These are phyloP conservation scores for Parnassius mnemosyne DNA, from an alignment of 2,888 invertebrate species.

Conservation along the genomic window DNA sequence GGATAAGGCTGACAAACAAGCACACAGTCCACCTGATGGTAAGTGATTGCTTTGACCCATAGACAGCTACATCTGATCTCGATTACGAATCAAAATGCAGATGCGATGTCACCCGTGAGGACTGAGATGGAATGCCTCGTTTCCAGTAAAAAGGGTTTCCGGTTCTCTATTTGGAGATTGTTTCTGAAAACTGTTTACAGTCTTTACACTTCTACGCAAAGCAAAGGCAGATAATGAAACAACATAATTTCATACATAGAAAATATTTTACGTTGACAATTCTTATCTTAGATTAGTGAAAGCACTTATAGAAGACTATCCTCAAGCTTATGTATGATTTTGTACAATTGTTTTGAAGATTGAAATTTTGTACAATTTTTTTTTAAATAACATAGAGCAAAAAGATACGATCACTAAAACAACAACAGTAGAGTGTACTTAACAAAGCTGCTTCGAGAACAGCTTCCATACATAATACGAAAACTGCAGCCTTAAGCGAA, in stretches of 20 bases:
- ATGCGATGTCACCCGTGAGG: no score
- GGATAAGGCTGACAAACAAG: no score
- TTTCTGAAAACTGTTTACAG: neutral
- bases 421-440: constrained; percentile 23
- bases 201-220: neutral
- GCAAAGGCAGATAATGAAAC: neutral
- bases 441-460: neutral
- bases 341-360: neutral
- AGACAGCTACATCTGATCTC: no score
- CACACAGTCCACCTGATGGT: no score
- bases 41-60: no score
- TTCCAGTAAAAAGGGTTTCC: no score
- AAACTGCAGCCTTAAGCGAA: neutral
- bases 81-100: no score
- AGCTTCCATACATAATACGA: neutral
- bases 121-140: no score
- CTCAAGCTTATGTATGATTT: neutral
- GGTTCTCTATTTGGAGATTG: no score
- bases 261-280: neutral
- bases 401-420: neutral
- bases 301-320: neutral
- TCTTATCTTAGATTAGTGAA: neutral
- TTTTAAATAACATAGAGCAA: neutral
- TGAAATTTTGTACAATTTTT: neutral
- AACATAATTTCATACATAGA: neutral